Evolutionary conservation across 2,888 invertebrate genomes (phyloP), one percentile per base, ranked within the genome.

Genomic region (Xestia rhomboidea): DNA sequence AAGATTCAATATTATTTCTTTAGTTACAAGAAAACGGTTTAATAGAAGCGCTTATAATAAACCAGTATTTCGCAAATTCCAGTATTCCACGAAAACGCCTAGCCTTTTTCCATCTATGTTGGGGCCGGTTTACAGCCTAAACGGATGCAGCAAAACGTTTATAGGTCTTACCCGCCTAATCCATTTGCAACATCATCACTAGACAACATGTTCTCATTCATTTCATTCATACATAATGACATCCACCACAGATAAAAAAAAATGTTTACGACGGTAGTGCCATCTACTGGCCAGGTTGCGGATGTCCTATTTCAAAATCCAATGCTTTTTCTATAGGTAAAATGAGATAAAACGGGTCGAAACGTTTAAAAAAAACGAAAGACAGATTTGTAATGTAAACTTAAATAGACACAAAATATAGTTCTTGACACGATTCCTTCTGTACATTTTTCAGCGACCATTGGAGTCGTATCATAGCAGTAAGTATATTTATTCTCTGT

Each of bases 141-240:
- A 30, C 11, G 11, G 11, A 62, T 24, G 24, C 11, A 24, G 24
- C 21, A 24, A 24, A 34, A 24, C 34, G 62, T 34, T 24, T 6
- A 38, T 24, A 38, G 6, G 34, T 30, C 7, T 30, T 21, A 27
- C 10, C 21, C 4, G 1, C 4, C 10, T 21, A 21, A 10, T 38
- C 24, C 8, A 13, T 51, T 21, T 21, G 34, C n/a, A 11, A 67
- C 79, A 80, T 80, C 79, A 80, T 80, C 81, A 79, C 81, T 79
- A 62, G 13, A 13, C 6, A 24, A 34, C 27, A 46, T 7, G 21
- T 0, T 67, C 3, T 34, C 60, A 80, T 79, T 79, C 67, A 51
- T 34, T 73, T 57, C 70, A 57, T 41, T 71, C 71, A 34, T 51
- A 66, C 69, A 10, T 8, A 44, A 13, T 72, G 24, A 51, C 5